A percentile compares a stretch with the other conserved stretches of the same genome.
Evolutionary conservation across 2,888 invertebrate species (phyloP).

Genomic region (Spisula subtruncata): DNA sequence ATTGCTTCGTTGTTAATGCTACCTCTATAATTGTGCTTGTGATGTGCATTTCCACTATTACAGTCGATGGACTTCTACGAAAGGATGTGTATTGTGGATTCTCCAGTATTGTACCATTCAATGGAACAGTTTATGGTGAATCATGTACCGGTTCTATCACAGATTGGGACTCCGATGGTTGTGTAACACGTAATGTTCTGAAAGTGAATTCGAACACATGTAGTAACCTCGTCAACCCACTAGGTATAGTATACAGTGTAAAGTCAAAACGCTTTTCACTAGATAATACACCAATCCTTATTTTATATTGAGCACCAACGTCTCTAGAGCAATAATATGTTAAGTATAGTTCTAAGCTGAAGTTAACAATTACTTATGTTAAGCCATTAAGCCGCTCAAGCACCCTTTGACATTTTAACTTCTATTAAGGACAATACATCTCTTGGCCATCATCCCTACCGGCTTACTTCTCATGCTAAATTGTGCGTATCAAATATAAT

Average conservation of each 20-base stretch:
- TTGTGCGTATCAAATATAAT: no score
- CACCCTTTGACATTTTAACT: no score
- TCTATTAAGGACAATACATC: no score
- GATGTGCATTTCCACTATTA: not conserved
- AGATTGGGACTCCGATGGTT: conserved; percentile 84
- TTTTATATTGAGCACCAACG: no score
- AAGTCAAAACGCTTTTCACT: no score
- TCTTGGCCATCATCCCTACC: no score
- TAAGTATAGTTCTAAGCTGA: no score
- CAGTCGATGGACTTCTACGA: conserved; percentile 78
- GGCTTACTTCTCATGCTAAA: no score
- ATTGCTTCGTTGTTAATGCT: not conserved
- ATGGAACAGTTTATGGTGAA: conserved; percentile 79
- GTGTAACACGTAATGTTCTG: conserved; percentile 78
- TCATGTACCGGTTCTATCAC: conserved; percentile 82
- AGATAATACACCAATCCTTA: no score
- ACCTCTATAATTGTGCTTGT: not conserved
- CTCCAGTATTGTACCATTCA: conserved; percentile 80
- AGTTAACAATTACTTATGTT: no score
- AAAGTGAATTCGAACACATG: conserved; percentile 77
- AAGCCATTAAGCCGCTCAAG: no score
- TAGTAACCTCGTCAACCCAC: conserved; percentile 51
- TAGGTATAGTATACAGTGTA: conserved; percentile 33
- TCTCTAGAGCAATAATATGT: no score
- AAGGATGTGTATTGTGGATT: conserved; percentile 83